A percentile compares a stretch with the other conserved stretches of the same genome.
Evolutionary conservation across 2,888 invertebrate species (phyloP).

Genomic region (Gandaritis pyraliata): DNA sequence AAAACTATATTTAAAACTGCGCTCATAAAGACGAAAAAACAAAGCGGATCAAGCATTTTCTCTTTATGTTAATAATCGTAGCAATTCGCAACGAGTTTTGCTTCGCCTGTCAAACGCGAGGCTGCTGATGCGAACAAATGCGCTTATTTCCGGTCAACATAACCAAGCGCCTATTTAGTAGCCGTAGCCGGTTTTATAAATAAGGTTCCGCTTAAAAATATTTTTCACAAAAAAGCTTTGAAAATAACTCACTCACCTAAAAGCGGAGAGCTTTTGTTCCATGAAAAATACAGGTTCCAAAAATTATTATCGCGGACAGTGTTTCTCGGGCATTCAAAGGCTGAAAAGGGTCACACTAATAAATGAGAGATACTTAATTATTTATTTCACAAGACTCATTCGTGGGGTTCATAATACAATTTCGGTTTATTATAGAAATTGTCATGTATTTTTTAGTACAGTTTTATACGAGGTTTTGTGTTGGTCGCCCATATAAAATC

Average conservation of each 20-base stretch:
- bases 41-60: no score
- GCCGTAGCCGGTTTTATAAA: slow-evolving; percentile 51
- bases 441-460: slow-evolving; percentile 11
- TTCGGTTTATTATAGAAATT: slow-evolving; percentile 8
- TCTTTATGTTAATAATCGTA: no score
- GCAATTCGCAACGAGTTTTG: no score
- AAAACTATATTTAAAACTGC: no score
- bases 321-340: slow-evolving; percentile 27
- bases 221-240: slow-evolving; percentile 37
- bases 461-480: background rate
- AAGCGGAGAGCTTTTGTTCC: slow-evolving; percentile 40
- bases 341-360: slow-evolving; percentile 23
- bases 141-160: no score
- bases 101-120: no score
- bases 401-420: slow-evolving; percentile 16
- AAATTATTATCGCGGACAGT: slow-evolving; percentile 15
- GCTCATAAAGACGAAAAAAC: no score
- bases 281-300: slow-evolving; percentile 29
- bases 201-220: slow-evolving; percentile 37
- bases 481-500: background rate
- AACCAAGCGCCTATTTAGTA: slow-evolving; percentile 48
- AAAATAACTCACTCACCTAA: slow-evolving; percentile 36
- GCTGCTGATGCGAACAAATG: no score
- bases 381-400: slow-evolving; percentile 19
- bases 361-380: slow-evolving; percentile 31